phyloP scores from a whole-genome alignment of 2,888 invertebrate species.

The Malachius bipustulatus region DNA sequence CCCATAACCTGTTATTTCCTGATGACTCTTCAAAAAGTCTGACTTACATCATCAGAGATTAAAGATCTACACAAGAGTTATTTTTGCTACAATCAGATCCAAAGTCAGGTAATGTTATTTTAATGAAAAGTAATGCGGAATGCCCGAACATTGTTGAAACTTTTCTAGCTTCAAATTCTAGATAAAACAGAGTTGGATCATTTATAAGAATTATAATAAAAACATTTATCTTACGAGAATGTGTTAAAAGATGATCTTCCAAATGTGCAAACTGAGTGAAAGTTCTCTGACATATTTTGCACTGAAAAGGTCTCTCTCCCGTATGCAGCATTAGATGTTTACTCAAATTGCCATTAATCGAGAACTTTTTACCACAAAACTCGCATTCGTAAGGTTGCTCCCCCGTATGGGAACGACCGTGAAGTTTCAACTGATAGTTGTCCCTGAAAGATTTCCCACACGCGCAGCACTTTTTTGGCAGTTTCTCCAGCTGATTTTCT shows the following conservation, averaged over 20 bases:
- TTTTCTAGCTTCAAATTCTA: no score
- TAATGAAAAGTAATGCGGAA: no score
- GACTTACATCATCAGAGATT: no score
- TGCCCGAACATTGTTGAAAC: no score
- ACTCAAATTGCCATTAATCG: constrained; percentile 32
- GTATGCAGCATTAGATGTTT: constrained; percentile 32
- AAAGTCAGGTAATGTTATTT: no score
- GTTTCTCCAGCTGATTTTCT: constrained; percentile 21
- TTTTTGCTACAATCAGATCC: no score
- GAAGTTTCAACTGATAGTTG: constrained; percentile 30
- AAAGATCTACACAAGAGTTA: no score
- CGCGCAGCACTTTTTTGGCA: constrained; percentile 27
- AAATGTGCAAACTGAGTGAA: constrained; percentile 32
- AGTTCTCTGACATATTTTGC: constrained; percentile 28
- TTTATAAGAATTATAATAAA: no score
- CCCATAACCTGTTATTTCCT: no score
- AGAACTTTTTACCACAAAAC: constrained; percentile 29
- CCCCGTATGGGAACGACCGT: constrained; percentile 31
- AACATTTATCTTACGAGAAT: constrained; percentile 28
- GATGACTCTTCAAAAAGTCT: no score
- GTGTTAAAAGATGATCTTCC: constrained; percentile 31
- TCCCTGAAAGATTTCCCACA: constrained; percentile 30
- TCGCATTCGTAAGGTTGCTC: constrained; percentile 31
- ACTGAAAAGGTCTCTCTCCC: constrained; percentile 28
- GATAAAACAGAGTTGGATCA: no score